Evolutionary conservation across 2,797 vertebrate species (phyloP).

Genomic region (Hyperoplus immaculatus): DNA sequence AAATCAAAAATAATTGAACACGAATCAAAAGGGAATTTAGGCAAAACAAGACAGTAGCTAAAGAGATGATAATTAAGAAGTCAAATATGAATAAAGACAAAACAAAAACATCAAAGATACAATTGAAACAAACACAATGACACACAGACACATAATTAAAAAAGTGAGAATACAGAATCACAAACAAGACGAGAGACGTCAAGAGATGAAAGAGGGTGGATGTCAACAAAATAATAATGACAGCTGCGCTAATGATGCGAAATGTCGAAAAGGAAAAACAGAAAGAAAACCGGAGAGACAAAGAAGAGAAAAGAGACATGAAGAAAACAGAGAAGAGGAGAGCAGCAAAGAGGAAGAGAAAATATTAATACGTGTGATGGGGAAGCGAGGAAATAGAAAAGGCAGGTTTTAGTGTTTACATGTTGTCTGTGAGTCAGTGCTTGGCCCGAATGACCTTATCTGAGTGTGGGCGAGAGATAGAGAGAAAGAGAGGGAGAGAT

Average conservation of each 20-base stretch:
- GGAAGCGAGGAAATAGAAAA: constrained; percentile 13
- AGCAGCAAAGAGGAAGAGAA: not conserved
- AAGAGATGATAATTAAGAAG: not conserved
- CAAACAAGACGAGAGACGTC: constrained; percentile 10
- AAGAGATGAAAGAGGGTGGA: constrained; percentile 1
- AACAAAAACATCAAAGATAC: not conserved
- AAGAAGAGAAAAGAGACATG: constrained; percentile 10
- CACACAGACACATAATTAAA: not conserved
- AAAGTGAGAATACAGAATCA: not conserved
- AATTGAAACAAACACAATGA: not conserved
- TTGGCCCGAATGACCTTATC: constrained; percentile 35
- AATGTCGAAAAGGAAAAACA: not conserved
- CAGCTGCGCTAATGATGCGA: constrained; percentile 1
- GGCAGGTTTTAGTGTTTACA: constrained; percentile 40
- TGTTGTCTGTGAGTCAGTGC: constrained; percentile 43
- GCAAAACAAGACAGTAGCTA: not conserved
- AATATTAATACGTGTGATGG: not conserved
- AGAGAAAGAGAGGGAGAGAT: not conserved
- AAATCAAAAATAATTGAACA: not conserved
- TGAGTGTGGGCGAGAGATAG: constrained; percentile 33
- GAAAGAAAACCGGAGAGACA: constrained; percentile 11
- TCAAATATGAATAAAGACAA: not conserved
- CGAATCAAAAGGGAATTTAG: too few relatives aligned
- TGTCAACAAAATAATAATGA: not conserved
- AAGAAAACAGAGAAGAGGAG: not conserved